Base-by-base conservation (phyloP, 2,113 vertebrate genomes). In the Cygnus buccinator region DNA sequence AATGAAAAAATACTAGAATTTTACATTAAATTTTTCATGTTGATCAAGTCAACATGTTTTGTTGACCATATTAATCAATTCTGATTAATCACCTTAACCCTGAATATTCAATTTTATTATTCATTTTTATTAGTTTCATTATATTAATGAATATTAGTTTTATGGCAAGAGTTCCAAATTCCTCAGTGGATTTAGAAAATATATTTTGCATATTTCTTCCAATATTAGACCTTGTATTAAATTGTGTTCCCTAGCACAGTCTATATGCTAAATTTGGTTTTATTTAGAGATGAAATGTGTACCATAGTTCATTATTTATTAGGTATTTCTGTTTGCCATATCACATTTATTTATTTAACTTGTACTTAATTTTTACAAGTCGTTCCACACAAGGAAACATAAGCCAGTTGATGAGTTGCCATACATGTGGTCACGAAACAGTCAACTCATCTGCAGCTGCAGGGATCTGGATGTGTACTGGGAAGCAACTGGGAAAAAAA, bases 341-440 rank as follows among this genome's bases (percentile, higher is more conserved):
- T 43, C 14, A 13, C 33, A 5, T 66, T 71, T n/a, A 62, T 70
- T 87, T 13, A 20, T 46, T 70, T 74, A 31, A 44, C 14, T 19
- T 21, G 18, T 2, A 2, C 11, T 90, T 72, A 22, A 23, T 44
- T 83, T 91, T 73, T 65, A 7, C 19, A 23, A 93, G 31, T 25
- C 4, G 2, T 70, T 85, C 22, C 33, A 18, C 16, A 1, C 3
- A 16, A 52, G 55, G 73, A 74, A 50, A 31, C 11, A 7, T 3
- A 18, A 92, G 20, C 26, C 65, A 81, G 8, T 33, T 39, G 65
- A 39, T 71, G 18, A 26, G 5, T 44, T 71, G 50, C 82, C 52
- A 10, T 22, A 57, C 5, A 48, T 75, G 37, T 0, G 0, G 10
- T 15, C 52, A 44, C 1, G 1, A 94, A 17, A 4, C 17, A 52